phyloP scores from a whole-genome alignment of 2,797 vertebrate species.

The Sebastes reedi region DNA sequence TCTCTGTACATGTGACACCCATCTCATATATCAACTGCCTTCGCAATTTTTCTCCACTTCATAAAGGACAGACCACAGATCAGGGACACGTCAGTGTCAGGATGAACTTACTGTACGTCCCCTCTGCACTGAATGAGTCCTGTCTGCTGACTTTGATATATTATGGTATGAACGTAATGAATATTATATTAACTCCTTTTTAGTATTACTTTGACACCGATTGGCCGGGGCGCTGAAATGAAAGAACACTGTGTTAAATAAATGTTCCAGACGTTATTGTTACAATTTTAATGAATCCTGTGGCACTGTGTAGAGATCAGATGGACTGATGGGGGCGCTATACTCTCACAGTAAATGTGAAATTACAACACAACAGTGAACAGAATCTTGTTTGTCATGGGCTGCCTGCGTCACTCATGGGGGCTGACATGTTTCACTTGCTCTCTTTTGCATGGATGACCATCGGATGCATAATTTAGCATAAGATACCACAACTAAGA shows the following conservation, averaged over 20 bases:
- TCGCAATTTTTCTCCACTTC: neutral
- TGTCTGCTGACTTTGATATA: neutral
- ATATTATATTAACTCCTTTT: neutral
- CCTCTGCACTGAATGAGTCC: neutral
- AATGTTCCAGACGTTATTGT: neutral
- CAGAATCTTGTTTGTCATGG: neutral
- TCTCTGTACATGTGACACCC: neutral
- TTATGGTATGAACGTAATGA: neutral
- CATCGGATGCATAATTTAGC: conserved; percentile 17
- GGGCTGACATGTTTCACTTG: conserved; percentile 6
- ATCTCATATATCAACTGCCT: neutral
- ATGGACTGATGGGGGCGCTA: neutral
- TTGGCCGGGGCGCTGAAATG: neutral
- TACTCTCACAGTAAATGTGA: neutral
- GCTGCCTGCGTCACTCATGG: neutral
- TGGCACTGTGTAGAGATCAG: neutral
- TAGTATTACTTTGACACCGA: neutral
- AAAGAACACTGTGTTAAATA: neutral
- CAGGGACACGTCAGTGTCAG: neutral
- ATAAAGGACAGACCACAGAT: neutral
- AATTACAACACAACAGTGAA: neutral
- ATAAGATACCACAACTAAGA: neutral
- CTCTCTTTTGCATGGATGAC: conserved; percentile 26
- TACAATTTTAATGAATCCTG: neutral
- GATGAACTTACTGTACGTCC: neutral